Base-by-base conservation (phyloP, 2,113 vertebrate species). In the Lonchura striata region DNA sequence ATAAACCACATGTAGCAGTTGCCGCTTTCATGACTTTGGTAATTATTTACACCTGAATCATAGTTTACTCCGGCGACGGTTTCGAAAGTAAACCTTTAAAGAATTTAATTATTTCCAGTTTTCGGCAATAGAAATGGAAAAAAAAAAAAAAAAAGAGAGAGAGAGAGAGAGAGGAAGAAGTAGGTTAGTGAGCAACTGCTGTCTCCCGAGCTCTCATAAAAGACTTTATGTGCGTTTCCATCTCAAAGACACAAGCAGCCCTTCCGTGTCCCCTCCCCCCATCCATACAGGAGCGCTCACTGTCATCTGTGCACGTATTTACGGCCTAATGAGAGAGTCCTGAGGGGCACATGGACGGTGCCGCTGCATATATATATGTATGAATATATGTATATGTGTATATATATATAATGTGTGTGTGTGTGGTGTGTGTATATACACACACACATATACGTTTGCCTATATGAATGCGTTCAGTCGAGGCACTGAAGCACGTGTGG, bases 41-140 rank as follows among this genome's bases (percentile, higher is more conserved):
- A 93, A 94, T 95, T 94, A 89, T 95, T 96, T 96, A 92, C 95
- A 94, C 96, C 96, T 96, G 95, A 97, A 89, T 88, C 80, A 23
- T 52, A 80, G 88, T 88, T 93, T 95, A 81, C 60, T 85, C 50
- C 84, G 60, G 65, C 39, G n/a, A 72, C 15, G 17, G 72, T 92
- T 94, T 92, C 60, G 72, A 96, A 91, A 84, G 89, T 56, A 94
- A 96, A 92, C 87, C 93, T 87, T 96, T 82, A 95, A 92, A 92
- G 63, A 50, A 83, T 93, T 25, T 96, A 95, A 94, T 96, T 90
- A 90, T 96, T 96, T 96, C 95, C 94, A 95, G 63, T 91, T 92
- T 95, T 82, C 17, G 6, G 49, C 61, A 75, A 69, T 25, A 90
- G 47, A 84, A 35, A 86, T 44, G 0, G 12, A 2, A 11, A 30